Base-by-base conservation (phyloP, 2,888 invertebrate species). In the Carcina quercana region DNA sequence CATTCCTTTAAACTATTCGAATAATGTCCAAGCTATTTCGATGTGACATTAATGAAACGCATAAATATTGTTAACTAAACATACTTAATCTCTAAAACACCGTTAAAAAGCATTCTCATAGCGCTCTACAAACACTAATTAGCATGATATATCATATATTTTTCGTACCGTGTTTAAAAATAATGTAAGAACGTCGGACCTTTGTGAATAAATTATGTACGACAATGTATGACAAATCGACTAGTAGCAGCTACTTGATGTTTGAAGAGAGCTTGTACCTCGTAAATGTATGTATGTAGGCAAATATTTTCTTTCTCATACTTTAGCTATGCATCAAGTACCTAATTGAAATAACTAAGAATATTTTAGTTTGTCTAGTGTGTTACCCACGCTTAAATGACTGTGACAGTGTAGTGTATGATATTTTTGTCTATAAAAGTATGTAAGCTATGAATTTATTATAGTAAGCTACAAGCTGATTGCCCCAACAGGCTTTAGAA, bases 71-170 rank as follows among this genome's bases (percentile, higher is more conserved):
- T n/a, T 8, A 8, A 19, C 24, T 11, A 24, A 24, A 24, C 24
- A 24, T 11, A n/a, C 17, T 28, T n/a, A 19, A 13, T 28, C 15
- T 25, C 8, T 12, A 28, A 15, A 19, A 20, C 19, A 37, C 36
- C 40, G 15, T 25, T 22, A 32, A 42, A 30, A n/a, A n/a, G n/a
- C 31, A 47, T 45, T 47, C 42, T 42, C 42, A 38, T 48, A 47
- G 53, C 49, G 44, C 54, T 54, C 50, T 51, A 53, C 54, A 62
- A 61, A 63, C 50, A 60, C 50, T 53, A 59, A 66, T 64, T 64
- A 65, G 53, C 58, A 60, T 54, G 56, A 55, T 61, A 55, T 59
- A 67, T 63, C n/a, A n/a, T 56, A 61, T 59, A 50, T 49, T 53
- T 50, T 58, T 55, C 50, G 40, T 49, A 51, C 42, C 48, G 44